Base-by-base conservation (phyloP, 2,113 vertebrate genomes). In the Sterrhoptilus dennistouni region DNA sequence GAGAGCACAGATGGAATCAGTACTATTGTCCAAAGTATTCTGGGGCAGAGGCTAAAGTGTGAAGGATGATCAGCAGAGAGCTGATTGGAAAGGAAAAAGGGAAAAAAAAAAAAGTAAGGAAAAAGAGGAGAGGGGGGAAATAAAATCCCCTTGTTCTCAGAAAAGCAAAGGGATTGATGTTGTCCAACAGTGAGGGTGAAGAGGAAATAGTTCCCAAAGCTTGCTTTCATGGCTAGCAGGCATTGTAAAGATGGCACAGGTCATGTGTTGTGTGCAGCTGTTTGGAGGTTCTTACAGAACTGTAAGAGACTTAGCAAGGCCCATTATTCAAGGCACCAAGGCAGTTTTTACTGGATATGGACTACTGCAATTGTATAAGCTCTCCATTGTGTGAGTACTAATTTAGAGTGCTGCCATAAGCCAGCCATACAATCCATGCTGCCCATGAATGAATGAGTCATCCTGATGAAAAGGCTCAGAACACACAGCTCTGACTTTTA, bases 1-100 rank as follows among this genome's bases (percentile, higher is more conserved):
- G 93, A 97, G 96, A 97, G 95, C 97, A 95, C 98, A 98, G 97
- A 98, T 98, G 97, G 97, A 97, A 96, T 93, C 95, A 91, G 72
- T 93, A 71, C 93, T 97, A 96, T 98, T 97, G 97, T 98, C 96
- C 95, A 24, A 85, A 93, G 88, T 96, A 92, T 98, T 97, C 88
- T 86, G 95, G 97, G 93, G 90, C 97, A 98, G 83, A 97, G 96
- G 96, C 96, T 98, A 95, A 97, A 95, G 97, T 96, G 91, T 96
- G 93, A 98, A 97, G 97, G 97, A 96, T 97, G 96, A 97, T 90
- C 94, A 94, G 84, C n/a, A 31, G 71, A 87, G 89, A 95, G 57
- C 95, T 96, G 96, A 97, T 91, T 95, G 93, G 95, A 93, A 97
- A 83, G 77, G 27, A 49, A 52, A 87, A 40, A 24, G 5, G 4